Percentiles rank a stretch among this genome's conserved stretches.
These are phyloP conservation scores for Candoia aspera DNA, from an alignment of 2,113 vertebrate species.

Conservation along the genomic window DNA sequence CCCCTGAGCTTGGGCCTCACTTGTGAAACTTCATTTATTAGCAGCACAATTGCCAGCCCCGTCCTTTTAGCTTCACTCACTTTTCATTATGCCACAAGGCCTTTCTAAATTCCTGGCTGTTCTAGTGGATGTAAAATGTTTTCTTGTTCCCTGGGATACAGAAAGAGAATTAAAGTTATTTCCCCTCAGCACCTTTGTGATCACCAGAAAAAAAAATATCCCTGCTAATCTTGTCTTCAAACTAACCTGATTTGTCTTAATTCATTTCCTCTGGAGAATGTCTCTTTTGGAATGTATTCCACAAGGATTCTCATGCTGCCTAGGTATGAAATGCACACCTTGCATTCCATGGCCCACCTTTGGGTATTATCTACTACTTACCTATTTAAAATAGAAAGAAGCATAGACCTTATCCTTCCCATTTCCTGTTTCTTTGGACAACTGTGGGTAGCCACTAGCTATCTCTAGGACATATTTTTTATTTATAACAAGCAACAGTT, in stretches of 20 bases:
- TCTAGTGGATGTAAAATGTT: constrained; percentile 15
- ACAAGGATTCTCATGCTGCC: background rate
- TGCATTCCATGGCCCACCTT: background rate
- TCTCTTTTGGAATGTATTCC: background rate
- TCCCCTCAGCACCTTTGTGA: constrained; percentile 2
- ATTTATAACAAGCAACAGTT: background rate
- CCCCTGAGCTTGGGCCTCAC: constrained; percentile 41
- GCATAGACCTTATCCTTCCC: background rate
- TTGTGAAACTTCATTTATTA: constrained; percentile 30
- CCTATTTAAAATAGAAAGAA: background rate
- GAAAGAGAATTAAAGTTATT: constrained; percentile 44
- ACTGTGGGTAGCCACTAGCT: background rate
- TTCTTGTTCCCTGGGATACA: constrained; percentile 26
- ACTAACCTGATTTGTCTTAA: constrained; percentile 17
- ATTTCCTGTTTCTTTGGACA: background rate
- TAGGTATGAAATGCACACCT: background rate
- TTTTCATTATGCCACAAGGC: constrained; percentile 14
- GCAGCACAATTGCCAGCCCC: constrained; percentile 28
- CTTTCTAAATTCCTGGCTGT: constrained; percentile 23
- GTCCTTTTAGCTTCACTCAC: constrained; percentile 19
- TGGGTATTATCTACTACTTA: background rate
- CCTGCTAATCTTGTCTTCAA: constrained; percentile 15
- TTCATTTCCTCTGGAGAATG: background rate
- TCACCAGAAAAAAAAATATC: constrained; percentile 21
- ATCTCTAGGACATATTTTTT: background rate